Evolutionary conservation across 1,140 invertebrate genomes (phyloP).

Genomic region (Apolygus lucorum): DNA sequence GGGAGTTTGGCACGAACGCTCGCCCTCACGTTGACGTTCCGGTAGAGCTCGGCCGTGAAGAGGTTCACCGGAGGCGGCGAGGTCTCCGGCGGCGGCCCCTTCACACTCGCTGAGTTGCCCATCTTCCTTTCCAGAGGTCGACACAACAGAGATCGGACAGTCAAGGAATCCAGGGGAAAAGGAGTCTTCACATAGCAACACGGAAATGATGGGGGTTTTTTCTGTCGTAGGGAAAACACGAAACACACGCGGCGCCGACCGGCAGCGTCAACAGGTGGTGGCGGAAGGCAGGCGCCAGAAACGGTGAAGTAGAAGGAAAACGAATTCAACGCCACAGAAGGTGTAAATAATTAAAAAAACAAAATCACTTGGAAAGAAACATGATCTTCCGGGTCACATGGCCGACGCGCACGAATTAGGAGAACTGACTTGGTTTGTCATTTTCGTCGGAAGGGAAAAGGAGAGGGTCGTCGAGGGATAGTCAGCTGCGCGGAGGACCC

Average conservation of each 20-base stretch:
- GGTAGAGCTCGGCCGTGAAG: too few species aligned
- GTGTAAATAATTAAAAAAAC: background rate
- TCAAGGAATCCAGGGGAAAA: background rate
- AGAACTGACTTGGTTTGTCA: background rate
- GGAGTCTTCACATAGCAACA: background rate
- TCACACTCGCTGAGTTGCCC: slow-evolving; percentile 16
- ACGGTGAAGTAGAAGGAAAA: background rate
- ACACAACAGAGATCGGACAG: background rate
- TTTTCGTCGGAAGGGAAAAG: background rate
- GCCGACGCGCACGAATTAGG: background rate
- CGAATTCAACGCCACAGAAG: too few species aligned
- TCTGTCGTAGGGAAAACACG: background rate
- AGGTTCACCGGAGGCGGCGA: slow-evolving; percentile 31
- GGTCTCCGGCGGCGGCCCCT: background rate
- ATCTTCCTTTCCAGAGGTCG: background rate
- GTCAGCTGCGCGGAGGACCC: background rate
- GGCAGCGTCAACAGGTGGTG: background rate
- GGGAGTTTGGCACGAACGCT: slow-evolving; percentile 61
- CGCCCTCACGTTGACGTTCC: slow-evolving; percentile 44
- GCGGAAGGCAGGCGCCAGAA: too few species aligned
- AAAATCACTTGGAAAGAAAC: background rate
- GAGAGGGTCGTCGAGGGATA: background rate
- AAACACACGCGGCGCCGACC: background rate
- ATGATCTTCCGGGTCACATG: background rate
- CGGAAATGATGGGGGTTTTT: background rate